A percentile compares a stretch with the other conserved stretches of the same genome.
These are phyloP conservation scores for Branchipolynoe longqiensis DNA, from an alignment of 2,888 invertebrate species.

Conservation along the genomic window DNA sequence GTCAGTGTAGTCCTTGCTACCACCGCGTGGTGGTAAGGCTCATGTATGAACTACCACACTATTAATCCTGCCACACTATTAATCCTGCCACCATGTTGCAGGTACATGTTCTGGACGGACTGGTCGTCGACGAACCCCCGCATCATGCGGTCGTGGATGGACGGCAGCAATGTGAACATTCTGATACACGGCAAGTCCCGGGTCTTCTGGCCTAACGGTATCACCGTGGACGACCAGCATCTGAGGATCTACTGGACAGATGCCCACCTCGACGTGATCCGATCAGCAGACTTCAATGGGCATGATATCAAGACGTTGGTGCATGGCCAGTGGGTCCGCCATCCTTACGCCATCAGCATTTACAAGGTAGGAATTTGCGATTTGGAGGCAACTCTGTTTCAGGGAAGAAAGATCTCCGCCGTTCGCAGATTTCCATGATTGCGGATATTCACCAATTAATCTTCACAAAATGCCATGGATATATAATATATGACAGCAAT, in stretches of 20 bases:
- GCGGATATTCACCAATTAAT: too few relatives aligned
- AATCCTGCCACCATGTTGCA: conserved; percentile 68
- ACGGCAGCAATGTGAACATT: conserved; percentile 86
- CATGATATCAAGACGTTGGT: conserved; percentile 83
- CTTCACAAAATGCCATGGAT: too few relatives aligned
- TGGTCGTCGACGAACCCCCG: conserved; percentile 90
- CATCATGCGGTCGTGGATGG: conserved; percentile 90
- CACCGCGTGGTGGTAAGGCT: too few relatives aligned
- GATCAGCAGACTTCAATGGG: conserved; percentile 89
- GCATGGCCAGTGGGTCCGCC: conserved; percentile 83
- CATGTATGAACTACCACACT: not conserved
- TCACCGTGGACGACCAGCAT: conserved; percentile 91
- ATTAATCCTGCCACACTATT: not conserved
- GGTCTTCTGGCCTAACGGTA: conserved; percentile 93
- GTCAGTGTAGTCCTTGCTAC: too few relatives aligned
- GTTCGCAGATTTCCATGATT: too few relatives aligned
- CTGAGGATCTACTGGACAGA: conserved; percentile 94
- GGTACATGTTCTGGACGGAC: conserved; percentile 92
- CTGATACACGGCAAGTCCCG: conserved; percentile 82
- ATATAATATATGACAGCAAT: too few relatives aligned
- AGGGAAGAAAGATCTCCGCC: too few relatives aligned
- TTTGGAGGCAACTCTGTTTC: not conserved
- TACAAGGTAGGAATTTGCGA: conserved; percentile 84
- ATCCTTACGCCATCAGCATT: conserved; percentile 93
- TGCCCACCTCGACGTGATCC: conserved; percentile 91